These are phyloP conservation scores for Phrixothrix hirtus DNA, from an alignment of 2,888 invertebrate genomes.

Conservation along the genomic window DNA sequence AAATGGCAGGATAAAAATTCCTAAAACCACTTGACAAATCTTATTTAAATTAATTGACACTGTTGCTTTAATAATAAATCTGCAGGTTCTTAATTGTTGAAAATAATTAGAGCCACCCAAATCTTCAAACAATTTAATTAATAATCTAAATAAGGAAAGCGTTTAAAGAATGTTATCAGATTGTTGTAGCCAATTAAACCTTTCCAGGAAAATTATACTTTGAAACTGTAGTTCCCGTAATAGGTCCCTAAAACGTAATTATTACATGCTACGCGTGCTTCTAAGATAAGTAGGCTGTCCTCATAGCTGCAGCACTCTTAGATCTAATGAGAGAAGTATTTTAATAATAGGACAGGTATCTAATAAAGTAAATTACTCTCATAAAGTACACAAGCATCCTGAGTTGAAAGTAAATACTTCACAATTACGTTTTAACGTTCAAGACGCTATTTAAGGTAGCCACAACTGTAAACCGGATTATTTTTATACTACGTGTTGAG, in stretches of 20 bases:
- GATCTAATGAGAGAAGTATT: conserved; percentile 21
- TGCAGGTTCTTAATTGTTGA: too few species aligned
- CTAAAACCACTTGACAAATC: too few species aligned
- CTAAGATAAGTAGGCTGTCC: conserved; percentile 17
- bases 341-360: conserved; percentile 19
- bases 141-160: neutral
- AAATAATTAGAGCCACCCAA: too few species aligned
- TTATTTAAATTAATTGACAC: too few species aligned
- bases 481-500: too few species aligned
- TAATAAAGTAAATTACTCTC: conserved; percentile 20
- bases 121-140: neutral
- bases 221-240: conserved; percentile 13
- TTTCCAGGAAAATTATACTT: conserved; percentile 13
- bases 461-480: too few species aligned
- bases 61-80: too few species aligned
- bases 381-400: conserved; percentile 15
- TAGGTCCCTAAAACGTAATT: conserved; percentile 13
- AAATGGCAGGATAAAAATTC: too few species aligned
- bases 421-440: conserved; percentile 11
- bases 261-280: conserved; percentile 20
- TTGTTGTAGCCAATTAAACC: conserved; percentile 16
- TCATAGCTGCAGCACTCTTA: conserved; percentile 14
- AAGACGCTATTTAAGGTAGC: conserved; percentile 5
- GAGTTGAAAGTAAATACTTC: conserved; percentile 12
- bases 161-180: conserved; percentile 14